phyloP scores from a whole-genome alignment of 2,113 vertebrate species.

The Lampris incognitus region DNA sequence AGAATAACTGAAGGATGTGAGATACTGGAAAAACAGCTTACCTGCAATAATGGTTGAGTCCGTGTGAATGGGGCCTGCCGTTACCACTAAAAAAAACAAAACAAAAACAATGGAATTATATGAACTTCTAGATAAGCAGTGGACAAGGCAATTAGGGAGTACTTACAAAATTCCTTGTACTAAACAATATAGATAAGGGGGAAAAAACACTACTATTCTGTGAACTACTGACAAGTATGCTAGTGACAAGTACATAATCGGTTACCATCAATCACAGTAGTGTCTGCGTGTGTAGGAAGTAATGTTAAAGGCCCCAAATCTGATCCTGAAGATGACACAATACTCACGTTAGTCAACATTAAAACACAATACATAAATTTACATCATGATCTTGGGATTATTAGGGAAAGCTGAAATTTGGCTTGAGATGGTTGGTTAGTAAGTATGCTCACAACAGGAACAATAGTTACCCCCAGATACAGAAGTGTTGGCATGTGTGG shows the following conservation, averaged over 20 bases:
- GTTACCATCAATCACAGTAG: constrained; percentile 66
- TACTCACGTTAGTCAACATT: too few relatives aligned
- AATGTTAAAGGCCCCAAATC: constrained; percentile 17
- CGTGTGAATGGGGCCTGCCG: constrained; percentile 33
- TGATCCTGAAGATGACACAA: constrained; percentile 26
- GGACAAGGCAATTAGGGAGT: neutral
- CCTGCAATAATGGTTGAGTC: constrained; percentile 69
- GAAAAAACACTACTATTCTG: too few relatives aligned
- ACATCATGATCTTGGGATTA: too few relatives aligned
- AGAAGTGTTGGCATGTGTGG: neutral
- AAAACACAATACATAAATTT: too few relatives aligned
- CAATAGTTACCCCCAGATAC: constrained; percentile 57
- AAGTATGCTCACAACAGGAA: neutral
- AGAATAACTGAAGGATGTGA: neutral
- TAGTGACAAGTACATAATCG: neutral
- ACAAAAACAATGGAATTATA: neutral
- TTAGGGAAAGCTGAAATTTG: too few relatives aligned
- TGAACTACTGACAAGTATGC: neutral
- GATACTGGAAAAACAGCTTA: constrained; percentile 19
- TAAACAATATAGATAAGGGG: too few relatives aligned
- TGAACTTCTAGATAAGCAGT: neutral
- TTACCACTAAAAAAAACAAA: constrained; percentile 35
- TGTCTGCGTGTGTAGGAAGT: constrained; percentile 41
- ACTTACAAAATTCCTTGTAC: neutral
- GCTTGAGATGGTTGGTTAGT: neutral